Evolutionary conservation across 2,888 invertebrate genomes (phyloP).

Genomic region (Halocaridina rubra): DNA sequence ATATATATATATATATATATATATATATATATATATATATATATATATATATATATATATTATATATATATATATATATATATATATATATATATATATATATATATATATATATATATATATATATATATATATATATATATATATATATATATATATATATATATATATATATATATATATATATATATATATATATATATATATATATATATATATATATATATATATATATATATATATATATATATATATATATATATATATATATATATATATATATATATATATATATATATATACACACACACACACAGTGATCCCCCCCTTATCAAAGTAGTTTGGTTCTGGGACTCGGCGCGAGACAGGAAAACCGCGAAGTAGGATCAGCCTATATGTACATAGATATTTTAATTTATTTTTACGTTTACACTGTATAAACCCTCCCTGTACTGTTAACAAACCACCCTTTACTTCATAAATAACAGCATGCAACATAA

Average conservation of each 20-base stretch:
- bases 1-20: slow-evolving; percentile 6
- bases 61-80: slow-evolving; percentile 9
- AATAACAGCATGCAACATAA: too few relatives aligned
- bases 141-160: not conserved
- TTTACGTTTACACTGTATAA: too few relatives aligned
- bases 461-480: too few relatives aligned
- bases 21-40: slow-evolving; percentile 17
- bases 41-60: slow-evolving; percentile 2
- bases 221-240: not conserved
- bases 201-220: slow-evolving; percentile 5
- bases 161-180: not conserved
- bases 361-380: too few relatives aligned
- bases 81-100: slow-evolving; percentile 12
- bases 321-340: too few relatives aligned
- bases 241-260: not conserved
- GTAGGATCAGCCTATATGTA: not conserved
- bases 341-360: too few relatives aligned
- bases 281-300: not conserved
- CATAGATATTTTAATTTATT: too few relatives aligned
- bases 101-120: slow-evolving; percentile 3
- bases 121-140: slow-evolving; percentile 1
- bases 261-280: not conserved
- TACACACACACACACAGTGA: too few relatives aligned
- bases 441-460: too few relatives aligned
- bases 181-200: not conserved